Base-by-base conservation (phyloP, 2,888 invertebrate genomes). In the Dolomedes plantarius region DNA sequence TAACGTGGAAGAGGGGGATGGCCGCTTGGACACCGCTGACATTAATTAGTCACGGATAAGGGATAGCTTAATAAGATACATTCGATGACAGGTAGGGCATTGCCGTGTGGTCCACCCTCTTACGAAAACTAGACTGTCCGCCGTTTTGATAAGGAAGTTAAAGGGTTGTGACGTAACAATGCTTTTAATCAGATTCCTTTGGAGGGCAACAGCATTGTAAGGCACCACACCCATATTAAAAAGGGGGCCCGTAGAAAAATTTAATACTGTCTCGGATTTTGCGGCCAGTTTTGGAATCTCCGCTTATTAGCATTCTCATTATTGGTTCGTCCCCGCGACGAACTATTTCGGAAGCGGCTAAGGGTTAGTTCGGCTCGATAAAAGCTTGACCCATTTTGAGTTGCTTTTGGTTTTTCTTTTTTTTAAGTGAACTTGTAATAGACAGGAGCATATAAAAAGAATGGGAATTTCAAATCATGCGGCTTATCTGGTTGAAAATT, bases 111-210 rank as follows among this genome's bases (percentile, higher is more conserved):
- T 56, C 56, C 56, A 56, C 56, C 56, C 56, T 56, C 56, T 16
- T 46, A n/a, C 36, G 23, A 7, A 56, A 46, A 56, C 56, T 23
- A 23, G 56, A 56, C 56, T 56, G 56, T 56, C 56, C 23, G 56
- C 56, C 23, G 56, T 56, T 56, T 46, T 56, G 56, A 56, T 56
- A 56, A 23, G 56, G 56, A 56, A 56, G 56, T 56, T 56, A 56
- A 56, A 56, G 56, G 56, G 56, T 56, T 56, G 23, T 56, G 56
- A 56, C 56, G 56, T 56, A 56, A 56, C 56, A 56, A 56, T 56
- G 56, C 23, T 56, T 56, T 46, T 56, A 56, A 56, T 56, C 56
- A 56, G 56, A 56, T 56, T 56, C 56, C 56, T 56, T 23, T 23
- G 16, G 56, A 56, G 56, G 56, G 56, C 56, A 56, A 56, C 11